Evolutionary conservation across 2,888 invertebrate genomes (phyloP).

Genomic region (Flexamia atlantica): DNA sequence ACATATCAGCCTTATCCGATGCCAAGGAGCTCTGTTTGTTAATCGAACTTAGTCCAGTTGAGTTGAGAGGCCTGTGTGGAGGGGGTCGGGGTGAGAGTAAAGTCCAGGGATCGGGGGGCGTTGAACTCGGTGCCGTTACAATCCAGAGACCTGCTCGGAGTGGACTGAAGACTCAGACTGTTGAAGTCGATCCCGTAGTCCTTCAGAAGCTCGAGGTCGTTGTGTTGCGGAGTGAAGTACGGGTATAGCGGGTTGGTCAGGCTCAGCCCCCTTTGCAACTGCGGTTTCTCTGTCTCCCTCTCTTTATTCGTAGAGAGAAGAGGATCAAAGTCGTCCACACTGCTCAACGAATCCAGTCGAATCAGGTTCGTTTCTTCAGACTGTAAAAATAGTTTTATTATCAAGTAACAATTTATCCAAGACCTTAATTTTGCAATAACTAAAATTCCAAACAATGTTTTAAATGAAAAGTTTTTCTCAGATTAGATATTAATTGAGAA

Average conservation of each 20-base stretch:
- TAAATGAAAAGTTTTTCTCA: no score
- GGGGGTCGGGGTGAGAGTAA: conserved; percentile 66
- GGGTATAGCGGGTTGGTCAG: conserved; percentile 77
- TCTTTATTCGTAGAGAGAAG: conserved; percentile 75
- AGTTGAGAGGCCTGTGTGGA: conserved; percentile 76
- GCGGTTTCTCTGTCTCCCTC: conserved; percentile 49
- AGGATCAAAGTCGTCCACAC: conserved; percentile 84
- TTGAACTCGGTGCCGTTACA: conserved; percentile 29
- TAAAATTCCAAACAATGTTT: no score
- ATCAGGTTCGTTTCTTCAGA: conserved; percentile 79
- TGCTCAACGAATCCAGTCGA: conserved; percentile 81
- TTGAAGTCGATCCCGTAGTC: conserved; percentile 87
- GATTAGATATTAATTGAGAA: no score
- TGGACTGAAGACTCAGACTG: conserved; percentile 69
- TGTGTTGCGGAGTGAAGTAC: conserved; percentile 73
- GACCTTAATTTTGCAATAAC: no score
- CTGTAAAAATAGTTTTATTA: no score
- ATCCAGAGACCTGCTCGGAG: conserved; percentile 50
- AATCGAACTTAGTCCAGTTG: conserved; percentile 81
- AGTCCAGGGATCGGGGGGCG: conserved; percentile 15
- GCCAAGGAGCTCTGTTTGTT: conserved; percentile 55
- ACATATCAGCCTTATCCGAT: conserved; percentile 19
- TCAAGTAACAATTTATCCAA: no score
- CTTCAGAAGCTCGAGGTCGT: conserved; percentile 83
- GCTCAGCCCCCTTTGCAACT: conserved; percentile 73